Conservation (phyloP, 2,797 vertebrate genomes). For the Tachyglossus aculeatus region DNA sequence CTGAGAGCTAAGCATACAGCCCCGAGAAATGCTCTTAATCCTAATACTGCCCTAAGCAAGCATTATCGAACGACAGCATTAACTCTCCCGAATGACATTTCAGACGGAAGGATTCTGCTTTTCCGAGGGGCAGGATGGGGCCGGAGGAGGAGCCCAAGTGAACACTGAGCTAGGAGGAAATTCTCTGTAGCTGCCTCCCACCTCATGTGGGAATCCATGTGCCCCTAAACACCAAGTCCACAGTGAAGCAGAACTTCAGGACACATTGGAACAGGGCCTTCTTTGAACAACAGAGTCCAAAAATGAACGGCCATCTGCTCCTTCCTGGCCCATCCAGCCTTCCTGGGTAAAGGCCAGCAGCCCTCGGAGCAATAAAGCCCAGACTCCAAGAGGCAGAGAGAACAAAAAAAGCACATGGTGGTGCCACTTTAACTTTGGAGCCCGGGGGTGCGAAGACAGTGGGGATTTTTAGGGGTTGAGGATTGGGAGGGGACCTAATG, state of each 20-base stretch:
- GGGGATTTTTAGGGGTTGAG: no score
- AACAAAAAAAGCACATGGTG: no score
- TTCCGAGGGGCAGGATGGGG: neutral
- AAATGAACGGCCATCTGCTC: slow-evolving; percentile 56
- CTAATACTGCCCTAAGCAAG: neutral
- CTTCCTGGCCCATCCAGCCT: slow-evolving; percentile 7
- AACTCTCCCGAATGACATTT: neutral
- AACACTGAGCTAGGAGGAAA: neutral
- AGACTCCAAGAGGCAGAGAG: no score
- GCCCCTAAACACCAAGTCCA: neutral
- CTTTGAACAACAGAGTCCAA: slow-evolving; percentile 38
- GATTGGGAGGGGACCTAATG: no score
- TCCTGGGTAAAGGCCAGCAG: neutral
- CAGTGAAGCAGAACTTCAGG: neutral
- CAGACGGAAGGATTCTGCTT: neutral
- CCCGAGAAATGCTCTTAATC: neutral
- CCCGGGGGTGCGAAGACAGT: no score
- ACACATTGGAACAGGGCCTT: slow-evolving; percentile 13
- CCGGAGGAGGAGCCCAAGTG: neutral
- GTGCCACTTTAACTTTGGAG: no score
- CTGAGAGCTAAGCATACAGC: neutral
- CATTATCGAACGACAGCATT: neutral
- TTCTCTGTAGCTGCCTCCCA: neutral
- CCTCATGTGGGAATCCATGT: neutral
- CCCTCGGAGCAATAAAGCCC: neutral